These are phyloP conservation scores for Merops nubicus DNA, from an alignment of 2,113 vertebrate genomes.

Conservation along the genomic window DNA sequence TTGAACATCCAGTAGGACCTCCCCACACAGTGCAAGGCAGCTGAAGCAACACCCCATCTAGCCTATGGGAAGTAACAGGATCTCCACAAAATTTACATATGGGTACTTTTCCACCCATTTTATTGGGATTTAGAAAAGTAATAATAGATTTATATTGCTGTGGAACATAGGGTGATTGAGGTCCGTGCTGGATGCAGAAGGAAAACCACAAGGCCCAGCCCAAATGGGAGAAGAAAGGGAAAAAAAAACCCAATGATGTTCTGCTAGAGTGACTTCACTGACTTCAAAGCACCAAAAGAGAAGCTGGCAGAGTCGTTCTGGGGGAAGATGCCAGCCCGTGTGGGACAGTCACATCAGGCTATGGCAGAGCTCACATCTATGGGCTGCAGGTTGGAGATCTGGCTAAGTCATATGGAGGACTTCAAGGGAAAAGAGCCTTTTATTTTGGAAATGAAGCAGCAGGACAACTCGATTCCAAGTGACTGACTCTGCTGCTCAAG, in stretches of 20 bases:
- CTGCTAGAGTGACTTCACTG: background rate
- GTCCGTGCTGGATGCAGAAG: background rate
- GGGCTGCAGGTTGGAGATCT: background rate
- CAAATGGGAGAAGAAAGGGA: background rate
- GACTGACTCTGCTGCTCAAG: background rate
- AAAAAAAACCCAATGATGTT: background rate
- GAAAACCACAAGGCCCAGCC: background rate
- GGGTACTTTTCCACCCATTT: background rate
- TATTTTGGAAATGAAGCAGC: background rate
- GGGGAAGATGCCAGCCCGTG: background rate
- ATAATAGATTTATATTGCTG: background rate
- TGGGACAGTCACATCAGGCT: background rate
- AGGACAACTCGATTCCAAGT: background rate
- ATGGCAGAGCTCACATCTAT: background rate
- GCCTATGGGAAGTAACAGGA: background rate
- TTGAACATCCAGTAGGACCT: fast-evolving
- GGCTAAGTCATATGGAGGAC: fast-evolving
- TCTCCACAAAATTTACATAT: background rate
- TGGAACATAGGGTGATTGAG: background rate
- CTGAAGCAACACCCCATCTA: background rate
- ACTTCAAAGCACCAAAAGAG: background rate
- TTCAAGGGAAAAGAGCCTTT: background rate
- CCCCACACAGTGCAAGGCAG: background rate
- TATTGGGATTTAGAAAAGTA: background rate
- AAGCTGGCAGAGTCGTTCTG: background rate